Percentiles rank a stretch among this genome's conserved stretches.
Conservation (phyloP, 2,797 vertebrate species). For the Enteromius argenteus region DNA sequence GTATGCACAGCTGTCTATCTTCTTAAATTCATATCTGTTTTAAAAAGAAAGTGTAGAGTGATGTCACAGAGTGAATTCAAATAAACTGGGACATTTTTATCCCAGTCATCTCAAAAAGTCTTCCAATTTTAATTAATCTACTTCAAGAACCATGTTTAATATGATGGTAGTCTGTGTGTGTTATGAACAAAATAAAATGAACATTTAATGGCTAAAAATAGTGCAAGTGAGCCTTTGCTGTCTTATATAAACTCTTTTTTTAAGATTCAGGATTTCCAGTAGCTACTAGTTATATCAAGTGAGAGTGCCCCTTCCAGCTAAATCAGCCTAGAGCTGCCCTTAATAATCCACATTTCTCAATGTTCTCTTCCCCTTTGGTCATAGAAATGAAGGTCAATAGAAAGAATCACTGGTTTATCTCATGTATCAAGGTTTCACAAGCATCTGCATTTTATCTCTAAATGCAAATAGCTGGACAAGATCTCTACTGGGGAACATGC, state of each 20-base stretch:
- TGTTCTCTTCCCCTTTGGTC: slow-evolving; percentile 25
- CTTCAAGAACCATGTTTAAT: not conserved
- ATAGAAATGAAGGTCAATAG: slow-evolving; percentile 54
- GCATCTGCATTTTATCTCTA: slow-evolving; percentile 65
- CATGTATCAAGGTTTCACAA: slow-evolving; percentile 62
- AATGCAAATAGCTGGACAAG: slow-evolving; percentile 66
- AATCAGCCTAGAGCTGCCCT: slow-evolving; percentile 42
- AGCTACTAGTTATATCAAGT: not conserved
- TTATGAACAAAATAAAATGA: not conserved
- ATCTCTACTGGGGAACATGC: slow-evolving; percentile 33
- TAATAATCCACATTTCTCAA: slow-evolving; percentile 46
- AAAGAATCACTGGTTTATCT: slow-evolving; percentile 60
- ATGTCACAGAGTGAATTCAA: not conserved
- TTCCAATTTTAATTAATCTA: not conserved
- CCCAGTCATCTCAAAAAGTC: not conserved
- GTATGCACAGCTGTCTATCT: not conserved
- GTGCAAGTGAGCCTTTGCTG: not conserved
- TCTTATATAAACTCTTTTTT: slow-evolving; percentile 3
- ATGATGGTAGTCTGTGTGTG: not conserved
- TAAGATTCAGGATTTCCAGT: slow-evolving; percentile 29
- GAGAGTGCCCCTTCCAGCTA: slow-evolving; percentile 12
- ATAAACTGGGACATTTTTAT: not conserved
- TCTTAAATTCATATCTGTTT: not conserved
- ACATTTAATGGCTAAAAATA: not conserved
- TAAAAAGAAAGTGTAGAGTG: not conserved